These are phyloP conservation scores for Trichogramma evanescens DNA, from an alignment of 2,888 invertebrate genomes.

Conservation along the genomic window DNA sequence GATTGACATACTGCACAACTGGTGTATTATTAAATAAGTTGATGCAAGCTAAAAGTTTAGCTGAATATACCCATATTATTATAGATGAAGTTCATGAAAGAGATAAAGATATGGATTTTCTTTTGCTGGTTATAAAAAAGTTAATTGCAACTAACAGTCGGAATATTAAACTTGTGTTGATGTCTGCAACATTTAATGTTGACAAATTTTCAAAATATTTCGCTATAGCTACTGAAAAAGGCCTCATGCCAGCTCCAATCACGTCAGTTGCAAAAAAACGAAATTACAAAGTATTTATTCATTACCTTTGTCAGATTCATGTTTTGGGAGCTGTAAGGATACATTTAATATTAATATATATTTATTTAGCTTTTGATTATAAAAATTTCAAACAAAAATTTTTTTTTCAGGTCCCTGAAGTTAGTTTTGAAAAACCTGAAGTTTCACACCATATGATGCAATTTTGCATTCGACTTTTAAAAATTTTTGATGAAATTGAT, in stretches of 20 bases:
- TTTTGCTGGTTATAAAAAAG: constrained; percentile 74
- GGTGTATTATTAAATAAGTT: constrained; percentile 79
- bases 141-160: constrained; percentile 63
- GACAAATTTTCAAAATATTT: constrained; percentile 67
- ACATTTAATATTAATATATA: background rate
- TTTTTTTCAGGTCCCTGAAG: constrained; percentile 33
- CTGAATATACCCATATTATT: constrained; percentile 79
- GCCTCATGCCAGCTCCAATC: constrained; percentile 52
- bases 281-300: constrained; percentile 55
- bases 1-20: constrained; percentile 81
- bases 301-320: constrained; percentile 53
- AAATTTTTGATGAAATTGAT: constrained; percentile 60
- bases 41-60: constrained; percentile 62
- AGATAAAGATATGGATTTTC: constrained; percentile 85
- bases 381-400: background rate
- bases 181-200: constrained; percentile 89
- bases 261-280: constrained; percentile 52
- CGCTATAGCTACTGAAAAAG: constrained; percentile 42
- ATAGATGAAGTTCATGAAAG: constrained; percentile 93
- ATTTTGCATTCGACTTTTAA: constrained; percentile 53
- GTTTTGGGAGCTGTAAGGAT: constrained; percentile 38
- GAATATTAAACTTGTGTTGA: constrained; percentile 68
- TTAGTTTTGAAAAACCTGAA: constrained; percentile 56
- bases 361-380: background rate
- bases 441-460: constrained; percentile 57